Conservation (phyloP, 2,113 vertebrate species). For the Aldabrachelys gigantea region DNA sequence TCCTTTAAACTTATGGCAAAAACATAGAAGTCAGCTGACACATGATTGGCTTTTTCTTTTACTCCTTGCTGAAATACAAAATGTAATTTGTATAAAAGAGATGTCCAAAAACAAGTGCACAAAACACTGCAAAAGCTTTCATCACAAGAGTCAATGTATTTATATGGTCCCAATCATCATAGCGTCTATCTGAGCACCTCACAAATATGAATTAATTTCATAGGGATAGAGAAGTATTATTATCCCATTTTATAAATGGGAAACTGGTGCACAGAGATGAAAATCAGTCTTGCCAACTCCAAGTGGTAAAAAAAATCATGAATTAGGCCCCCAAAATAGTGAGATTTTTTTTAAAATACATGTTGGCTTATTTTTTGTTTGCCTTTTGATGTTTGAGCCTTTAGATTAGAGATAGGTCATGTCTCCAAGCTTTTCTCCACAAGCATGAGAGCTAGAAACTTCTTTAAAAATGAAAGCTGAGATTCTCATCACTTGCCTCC, state of each 20-base stretch:
- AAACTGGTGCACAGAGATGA: background rate
- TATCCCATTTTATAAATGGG: background rate
- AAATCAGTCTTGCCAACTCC: background rate
- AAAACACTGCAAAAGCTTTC: background rate
- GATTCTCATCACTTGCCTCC: background rate
- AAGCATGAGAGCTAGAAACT: background rate
- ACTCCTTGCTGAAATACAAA: conserved; percentile 33
- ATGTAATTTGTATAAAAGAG: conserved; percentile 8
- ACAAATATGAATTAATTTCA: background rate
- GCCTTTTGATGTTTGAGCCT: background rate
- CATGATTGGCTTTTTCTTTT: conserved; percentile 48
- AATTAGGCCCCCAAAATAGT: background rate
- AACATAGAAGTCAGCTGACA: conserved; percentile 40
- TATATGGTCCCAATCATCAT: background rate
- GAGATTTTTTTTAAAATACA: background rate
- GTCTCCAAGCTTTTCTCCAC: conserved; percentile 43
- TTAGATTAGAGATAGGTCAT: background rate
- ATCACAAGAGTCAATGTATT: background rate
- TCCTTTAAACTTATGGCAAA: conserved; percentile 67
- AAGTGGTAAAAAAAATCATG: background rate
- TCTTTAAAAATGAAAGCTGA: background rate
- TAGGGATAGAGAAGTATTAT: background rate
- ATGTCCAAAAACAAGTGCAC: background rate
- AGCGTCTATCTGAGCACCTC: background rate
- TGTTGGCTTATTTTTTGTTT: background rate